A percentile compares a stretch with the other conserved stretches of the same genome.
These are phyloP conservation scores for Drosophila parthenogenetica DNA, from an alignment of 2,888 invertebrate genomes.

Conservation along the genomic window DNA sequence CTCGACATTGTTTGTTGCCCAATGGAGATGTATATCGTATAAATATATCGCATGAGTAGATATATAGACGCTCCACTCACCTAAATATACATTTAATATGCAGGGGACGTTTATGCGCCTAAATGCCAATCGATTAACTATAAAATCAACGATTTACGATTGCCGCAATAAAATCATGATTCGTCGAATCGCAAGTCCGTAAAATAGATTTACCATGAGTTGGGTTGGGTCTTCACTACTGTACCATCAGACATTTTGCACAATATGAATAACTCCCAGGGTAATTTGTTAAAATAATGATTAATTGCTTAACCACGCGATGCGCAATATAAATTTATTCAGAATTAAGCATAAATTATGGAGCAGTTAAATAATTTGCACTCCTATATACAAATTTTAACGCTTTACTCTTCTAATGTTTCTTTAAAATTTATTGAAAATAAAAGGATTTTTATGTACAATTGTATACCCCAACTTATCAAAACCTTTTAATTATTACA, in stretches of 20 bases:
- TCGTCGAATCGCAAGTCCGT: constrained; percentile 35
- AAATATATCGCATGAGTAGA: constrained; percentile 9
- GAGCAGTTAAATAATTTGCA: background rate
- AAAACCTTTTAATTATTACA: too few relatives aligned
- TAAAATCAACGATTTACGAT: constrained; percentile 68
- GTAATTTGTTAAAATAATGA: constrained; percentile 23
- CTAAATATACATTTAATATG: constrained; percentile 60
- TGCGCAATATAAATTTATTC: background rate
- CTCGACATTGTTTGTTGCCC: constrained; percentile 38
- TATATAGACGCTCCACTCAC: constrained; percentile 2
- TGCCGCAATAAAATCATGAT: constrained; percentile 63
- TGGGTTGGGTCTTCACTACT: constrained; percentile 19
- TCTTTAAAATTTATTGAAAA: too few relatives aligned
- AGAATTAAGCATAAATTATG: constrained; percentile 1
- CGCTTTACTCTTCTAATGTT: too few relatives aligned
- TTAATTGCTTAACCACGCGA: constrained; percentile 17
- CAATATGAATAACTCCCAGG: background rate
- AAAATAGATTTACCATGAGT: constrained; percentile 20
- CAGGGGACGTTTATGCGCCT: constrained; percentile 51
- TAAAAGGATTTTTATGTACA: too few relatives aligned
- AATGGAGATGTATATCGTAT: constrained; percentile 33
- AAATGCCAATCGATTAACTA: constrained; percentile 70
- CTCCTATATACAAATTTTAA: too few relatives aligned
- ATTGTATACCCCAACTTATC: too few relatives aligned
- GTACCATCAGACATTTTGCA: constrained; percentile 1